Evolutionary conservation across 2,113 vertebrate species (phyloP).

Genomic region (Oncorhynchus gorbuscha): DNA sequence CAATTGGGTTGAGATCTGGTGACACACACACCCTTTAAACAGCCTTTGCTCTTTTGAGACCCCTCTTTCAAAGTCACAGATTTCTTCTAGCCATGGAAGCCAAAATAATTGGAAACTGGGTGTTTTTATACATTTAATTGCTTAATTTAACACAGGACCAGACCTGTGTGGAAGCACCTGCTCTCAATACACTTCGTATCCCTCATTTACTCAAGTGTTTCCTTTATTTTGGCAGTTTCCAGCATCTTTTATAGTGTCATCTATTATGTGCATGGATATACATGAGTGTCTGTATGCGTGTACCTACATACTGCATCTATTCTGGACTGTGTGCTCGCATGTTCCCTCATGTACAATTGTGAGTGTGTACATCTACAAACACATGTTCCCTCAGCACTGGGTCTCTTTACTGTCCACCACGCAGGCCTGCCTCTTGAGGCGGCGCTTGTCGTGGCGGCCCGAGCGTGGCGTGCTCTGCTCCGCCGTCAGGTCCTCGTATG

Average conservation of each 20-base stretch:
- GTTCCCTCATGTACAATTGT: slow-evolving; percentile 15
- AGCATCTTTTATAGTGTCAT: background rate
- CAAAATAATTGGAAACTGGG: too few species aligned
- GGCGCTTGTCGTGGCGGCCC: slow-evolving; percentile 77
- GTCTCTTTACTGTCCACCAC: slow-evolving; percentile 95
- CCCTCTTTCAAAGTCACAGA: too few species aligned
- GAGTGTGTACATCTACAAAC: background rate
- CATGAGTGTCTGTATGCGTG: background rate
- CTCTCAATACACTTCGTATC: too few species aligned
- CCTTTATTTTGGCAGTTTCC: too few species aligned
- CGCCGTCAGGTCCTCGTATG: slow-evolving; percentile 92
- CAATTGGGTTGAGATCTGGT: too few species aligned
- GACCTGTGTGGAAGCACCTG: too few species aligned
- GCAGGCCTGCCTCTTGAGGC: slow-evolving; percentile 86
- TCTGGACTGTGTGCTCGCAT: background rate
- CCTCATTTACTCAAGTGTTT: too few species aligned
- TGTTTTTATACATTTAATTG: too few species aligned
- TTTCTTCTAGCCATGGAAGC: too few species aligned
- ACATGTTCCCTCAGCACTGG: slow-evolving; percentile 77
- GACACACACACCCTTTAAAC: too few species aligned
- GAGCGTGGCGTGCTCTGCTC: slow-evolving; percentile 62
- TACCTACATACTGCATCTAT: background rate
- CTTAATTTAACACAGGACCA: too few species aligned
- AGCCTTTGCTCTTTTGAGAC: too few species aligned
- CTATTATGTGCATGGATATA: background rate